These are phyloP conservation scores for Asteroscopus sphinx DNA, from an alignment of 2,888 invertebrate genomes.

Conservation along the genomic window DNA sequence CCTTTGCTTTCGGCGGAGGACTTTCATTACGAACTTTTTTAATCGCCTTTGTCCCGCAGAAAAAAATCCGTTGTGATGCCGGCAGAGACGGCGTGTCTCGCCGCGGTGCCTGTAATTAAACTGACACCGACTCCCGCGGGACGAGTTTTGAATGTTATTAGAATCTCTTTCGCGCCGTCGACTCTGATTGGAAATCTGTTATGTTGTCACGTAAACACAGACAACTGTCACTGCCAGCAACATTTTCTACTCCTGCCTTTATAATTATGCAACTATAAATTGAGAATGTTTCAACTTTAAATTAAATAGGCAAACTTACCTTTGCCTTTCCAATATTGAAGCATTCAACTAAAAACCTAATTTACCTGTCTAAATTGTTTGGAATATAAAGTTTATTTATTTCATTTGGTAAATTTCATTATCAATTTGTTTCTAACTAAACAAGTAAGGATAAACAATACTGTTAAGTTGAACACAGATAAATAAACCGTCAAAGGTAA, in stretches of 20 bases:
- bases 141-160: constrained; percentile 89
- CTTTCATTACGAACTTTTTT: constrained; percentile 89
- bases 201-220: constrained; percentile 69
- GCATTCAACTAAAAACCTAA: constrained; percentile 41
- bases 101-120: constrained; percentile 84
- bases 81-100: constrained; percentile 75
- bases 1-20: constrained; percentile 80
- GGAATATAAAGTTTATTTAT: constrained; percentile 42
- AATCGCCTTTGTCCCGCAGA: constrained; percentile 87
- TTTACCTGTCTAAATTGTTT: constrained; percentile 44
- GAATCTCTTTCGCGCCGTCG: constrained; percentile 87
- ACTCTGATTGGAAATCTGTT: constrained; percentile 85
- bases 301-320: constrained; percentile 38
- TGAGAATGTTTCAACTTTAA: constrained; percentile 52
- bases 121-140: constrained; percentile 84
- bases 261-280: constrained; percentile 54
- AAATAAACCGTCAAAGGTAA: constrained; percentile 24
- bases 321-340: constrained; percentile 43
- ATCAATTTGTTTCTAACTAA: constrained; percentile 39
- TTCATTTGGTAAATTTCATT: constrained; percentile 41
- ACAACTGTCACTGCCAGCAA: constrained; percentile 55
- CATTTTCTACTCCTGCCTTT: constrained; percentile 42
- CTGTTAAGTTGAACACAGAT: constrained; percentile 30
- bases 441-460: constrained; percentile 21
- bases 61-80: constrained; percentile 85